These are phyloP conservation scores for Trilocha varians DNA, from an alignment of 2,888 invertebrate genomes.

Conservation along the genomic window DNA sequence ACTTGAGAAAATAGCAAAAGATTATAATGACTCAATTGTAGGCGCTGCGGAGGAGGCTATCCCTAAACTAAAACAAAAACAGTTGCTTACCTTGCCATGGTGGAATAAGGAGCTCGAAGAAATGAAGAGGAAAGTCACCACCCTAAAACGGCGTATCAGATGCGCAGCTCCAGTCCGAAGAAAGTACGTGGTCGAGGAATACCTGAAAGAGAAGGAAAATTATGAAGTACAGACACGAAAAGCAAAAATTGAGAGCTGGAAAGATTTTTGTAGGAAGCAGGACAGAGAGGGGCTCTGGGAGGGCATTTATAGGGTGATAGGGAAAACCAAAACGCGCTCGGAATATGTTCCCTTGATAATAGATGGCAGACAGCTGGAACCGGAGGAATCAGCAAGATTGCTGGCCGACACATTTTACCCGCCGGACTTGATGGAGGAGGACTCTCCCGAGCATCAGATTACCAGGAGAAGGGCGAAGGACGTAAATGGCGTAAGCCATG, in stretches of 20 bases:
- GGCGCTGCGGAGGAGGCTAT: too few species aligned
- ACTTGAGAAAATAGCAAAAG: too few species aligned
- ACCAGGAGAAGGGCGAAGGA: background rate
- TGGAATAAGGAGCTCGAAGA: constrained; percentile 13
- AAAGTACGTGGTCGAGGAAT: constrained; percentile 9
- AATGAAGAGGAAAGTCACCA: constrained; percentile 9
- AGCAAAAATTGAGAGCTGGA: constrained; percentile 14
- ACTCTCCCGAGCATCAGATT: background rate
- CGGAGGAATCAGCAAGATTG: background rate
- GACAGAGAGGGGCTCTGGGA: constrained; percentile 7
- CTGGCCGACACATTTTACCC: background rate
- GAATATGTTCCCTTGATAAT: constrained; percentile 1
- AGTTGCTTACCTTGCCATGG: constrained; percentile 10
- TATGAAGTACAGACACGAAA: constrained; percentile 8
- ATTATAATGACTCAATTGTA: background rate
- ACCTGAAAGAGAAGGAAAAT: constrained; percentile 8
- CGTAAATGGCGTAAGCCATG: background rate
- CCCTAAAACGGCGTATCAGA: constrained; percentile 11
- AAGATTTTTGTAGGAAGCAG: constrained; percentile 9
- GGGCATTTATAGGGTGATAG: constrained; percentile 7
- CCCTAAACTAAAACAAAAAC: constrained; percentile 1
- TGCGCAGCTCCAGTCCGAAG: constrained; percentile 12
- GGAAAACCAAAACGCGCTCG: background rate
- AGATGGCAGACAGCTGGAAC: background rate
- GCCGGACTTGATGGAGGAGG: background rate